Percentiles rank a stretch among this genome's conserved stretches.
Evolutionary conservation across 1,140 invertebrate species (phyloP).

Genomic region (Hylyphantes graminicola): DNA sequence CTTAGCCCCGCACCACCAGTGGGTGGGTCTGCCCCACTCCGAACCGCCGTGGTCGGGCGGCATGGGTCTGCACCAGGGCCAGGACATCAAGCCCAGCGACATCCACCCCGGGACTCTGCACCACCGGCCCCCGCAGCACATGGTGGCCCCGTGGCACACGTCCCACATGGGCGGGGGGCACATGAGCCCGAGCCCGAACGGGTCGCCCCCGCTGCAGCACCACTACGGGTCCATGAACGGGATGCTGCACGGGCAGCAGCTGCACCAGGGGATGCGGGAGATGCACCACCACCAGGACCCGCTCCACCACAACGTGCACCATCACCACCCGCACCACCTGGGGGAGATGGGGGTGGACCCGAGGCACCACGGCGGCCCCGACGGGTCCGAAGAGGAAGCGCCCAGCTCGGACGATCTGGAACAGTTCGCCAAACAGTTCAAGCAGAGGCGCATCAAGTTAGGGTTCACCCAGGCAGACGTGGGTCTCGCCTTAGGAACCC

Average conservation of each 20-base stretch:
- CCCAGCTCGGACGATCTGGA: conserved; percentile 98
- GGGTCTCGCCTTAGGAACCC: conserved; percentile 94
- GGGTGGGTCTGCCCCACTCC: conserved; percentile 74
- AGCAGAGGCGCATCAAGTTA: conserved; percentile 97
- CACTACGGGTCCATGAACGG: conserved; percentile 68
- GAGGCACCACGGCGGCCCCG: conserved; percentile 61
- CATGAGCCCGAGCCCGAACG: conserved; percentile 62
- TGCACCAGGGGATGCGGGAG: conserved; percentile 76
- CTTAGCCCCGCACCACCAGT: conserved; percentile 73
- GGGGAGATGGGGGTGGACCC: conserved; percentile 72
- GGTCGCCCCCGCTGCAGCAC: conserved; percentile 62
- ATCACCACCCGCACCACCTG: conserved; percentile 73
- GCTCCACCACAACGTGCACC: conserved; percentile 74
- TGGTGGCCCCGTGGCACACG: conserved; percentile 67
- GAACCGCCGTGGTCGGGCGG: conserved; percentile 79
- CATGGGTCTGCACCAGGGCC: conserved; percentile 61
- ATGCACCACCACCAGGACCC: conserved; percentile 73
- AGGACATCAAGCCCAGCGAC: conserved; percentile 66
- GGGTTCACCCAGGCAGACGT: conserved; percentile 99
- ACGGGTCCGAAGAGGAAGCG: conserved; percentile 76
- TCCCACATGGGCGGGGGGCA: conserved; percentile 64
- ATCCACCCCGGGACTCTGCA: conserved; percentile 73
- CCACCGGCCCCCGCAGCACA: conserved; percentile 64
- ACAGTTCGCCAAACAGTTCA: conserved; percentile 99
- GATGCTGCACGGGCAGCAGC: conserved; percentile 66